Percentiles rank a stretch among this genome's conserved stretches.
Conservation (phyloP, 2,113 vertebrate species). For the Casuarius casuarius region DNA sequence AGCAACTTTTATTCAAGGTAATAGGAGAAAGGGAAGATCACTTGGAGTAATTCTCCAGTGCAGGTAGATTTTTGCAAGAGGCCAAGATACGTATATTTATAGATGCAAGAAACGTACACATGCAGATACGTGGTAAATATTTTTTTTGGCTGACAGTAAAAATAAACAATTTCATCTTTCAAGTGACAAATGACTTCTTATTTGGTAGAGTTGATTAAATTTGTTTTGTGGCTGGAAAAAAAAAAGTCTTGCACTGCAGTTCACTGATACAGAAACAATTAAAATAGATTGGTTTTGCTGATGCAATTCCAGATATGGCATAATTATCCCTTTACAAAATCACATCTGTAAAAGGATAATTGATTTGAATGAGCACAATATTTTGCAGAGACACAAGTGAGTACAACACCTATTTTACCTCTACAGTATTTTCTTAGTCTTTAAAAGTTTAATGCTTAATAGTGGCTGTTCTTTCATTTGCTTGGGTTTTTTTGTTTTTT, state of each 20-base stretch:
- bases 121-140: background rate
- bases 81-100: background rate
- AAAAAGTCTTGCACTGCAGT: background rate
- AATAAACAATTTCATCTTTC: slow-evolving; percentile 56
- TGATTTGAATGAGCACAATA: slow-evolving; percentile 46
- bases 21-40: background rate
- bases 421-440: background rate
- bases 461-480: background rate
- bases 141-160: slow-evolving; percentile 4
- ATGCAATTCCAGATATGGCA: slow-evolving; percentile 35
- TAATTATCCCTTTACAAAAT: slow-evolving; percentile 49
- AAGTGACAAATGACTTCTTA: slow-evolving; percentile 45
- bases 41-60: background rate
- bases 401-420: background rate
- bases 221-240: slow-evolving; percentile 32
- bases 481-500: background rate
- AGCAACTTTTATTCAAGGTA: background rate
- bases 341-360: slow-evolving; percentile 49
- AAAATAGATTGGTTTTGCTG: slow-evolving; percentile 60
- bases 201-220: slow-evolving; percentile 64
- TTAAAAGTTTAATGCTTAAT: background rate
- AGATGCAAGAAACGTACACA: background rate
- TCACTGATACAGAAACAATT: slow-evolving; percentile 65
- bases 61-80: background rate
- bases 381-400: slow-evolving; percentile 9